Percentiles rank a stretch among this genome's conserved stretches.
phyloP scores from a whole-genome alignment of 1,140 invertebrate species.

The Ptiloglossa arizonensis region DNA sequence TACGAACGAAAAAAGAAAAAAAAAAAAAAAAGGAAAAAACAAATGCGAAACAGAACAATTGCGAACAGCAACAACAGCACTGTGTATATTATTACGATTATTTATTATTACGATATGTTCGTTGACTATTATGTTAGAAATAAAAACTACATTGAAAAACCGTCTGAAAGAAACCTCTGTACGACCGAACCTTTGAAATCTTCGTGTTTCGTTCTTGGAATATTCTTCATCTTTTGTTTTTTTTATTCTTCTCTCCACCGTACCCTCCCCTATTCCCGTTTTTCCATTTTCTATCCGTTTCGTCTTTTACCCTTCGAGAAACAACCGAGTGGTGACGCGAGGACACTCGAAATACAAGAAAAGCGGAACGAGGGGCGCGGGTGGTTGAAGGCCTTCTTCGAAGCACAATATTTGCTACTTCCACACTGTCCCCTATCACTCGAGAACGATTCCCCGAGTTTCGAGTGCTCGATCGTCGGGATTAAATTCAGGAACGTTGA shows the following conservation, averaged over 20 bases:
- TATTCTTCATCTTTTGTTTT: not conserved
- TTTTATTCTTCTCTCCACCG: no score
- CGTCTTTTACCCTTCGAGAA: not conserved
- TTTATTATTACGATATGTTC: constrained; percentile 74
- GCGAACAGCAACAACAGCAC: constrained; percentile 35
- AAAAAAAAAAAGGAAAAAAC: not conserved
- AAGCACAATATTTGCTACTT: constrained; percentile 31
- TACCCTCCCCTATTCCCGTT: not conserved
- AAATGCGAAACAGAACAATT: constrained; percentile 26
- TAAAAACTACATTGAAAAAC: constrained; percentile 64
- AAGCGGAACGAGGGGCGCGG: constrained; percentile 26
- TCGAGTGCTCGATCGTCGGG: constrained; percentile 23
- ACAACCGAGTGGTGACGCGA: constrained; percentile 19
- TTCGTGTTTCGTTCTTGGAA: not conserved
- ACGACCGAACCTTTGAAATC: not conserved
- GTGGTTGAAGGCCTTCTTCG: not conserved
- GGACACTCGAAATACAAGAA: constrained; percentile 25
- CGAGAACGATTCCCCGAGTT: constrained; percentile 3
- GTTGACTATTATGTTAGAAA: constrained; percentile 77
- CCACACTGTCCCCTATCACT: not conserved
- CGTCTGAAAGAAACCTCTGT: not conserved
- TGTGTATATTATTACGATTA: constrained; percentile 72
- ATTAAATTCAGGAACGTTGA: not conserved
- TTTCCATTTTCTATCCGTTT: not conserved
- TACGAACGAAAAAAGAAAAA: no score